phyloP scores from a whole-genome alignment of 1,140 invertebrate species.

The Globodera ellingtonae region DNA sequence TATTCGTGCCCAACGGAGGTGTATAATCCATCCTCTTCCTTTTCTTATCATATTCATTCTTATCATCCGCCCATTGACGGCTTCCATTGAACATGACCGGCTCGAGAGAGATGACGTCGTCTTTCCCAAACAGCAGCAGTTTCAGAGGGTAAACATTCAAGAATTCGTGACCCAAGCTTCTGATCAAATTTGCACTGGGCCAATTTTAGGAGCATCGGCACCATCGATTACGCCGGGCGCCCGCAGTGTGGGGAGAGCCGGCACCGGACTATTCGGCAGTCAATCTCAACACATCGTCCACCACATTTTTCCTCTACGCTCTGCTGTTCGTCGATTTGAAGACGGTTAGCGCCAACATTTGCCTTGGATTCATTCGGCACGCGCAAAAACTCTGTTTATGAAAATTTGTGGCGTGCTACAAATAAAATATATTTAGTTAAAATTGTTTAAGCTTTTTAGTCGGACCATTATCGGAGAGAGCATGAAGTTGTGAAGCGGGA shows the following conservation, averaged over 20 bases:
- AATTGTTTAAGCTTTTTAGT: conserved; percentile 38
- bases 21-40: no score
- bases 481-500: conserved; percentile 42
- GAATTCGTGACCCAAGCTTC: no score
- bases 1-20: no score
- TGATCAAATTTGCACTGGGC: no score
- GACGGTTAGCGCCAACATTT: conserved; percentile 36
- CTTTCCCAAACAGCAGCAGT: neutral
- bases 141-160: no score
- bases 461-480: conserved; percentile 52
- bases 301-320: conserved; percentile 42
- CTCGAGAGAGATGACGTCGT: neutral
- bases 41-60: no score
- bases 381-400: no score
- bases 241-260: conserved; percentile 51
- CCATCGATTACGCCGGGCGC: conserved; percentile 28
- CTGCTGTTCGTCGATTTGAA: conserved; percentile 50
- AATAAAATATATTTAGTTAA: no score
- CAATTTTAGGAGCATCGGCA: neutral
- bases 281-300: neutral
- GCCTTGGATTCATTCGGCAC: no score
- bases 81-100: neutral
- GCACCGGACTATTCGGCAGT: conserved; percentile 49
- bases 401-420: no score
- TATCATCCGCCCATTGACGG: neutral